Percentiles rank a stretch among this genome's conserved stretches.
Evolutionary conservation across 1,140 invertebrate species (phyloP).

Genomic region (Drosophila chauvacae): DNA sequence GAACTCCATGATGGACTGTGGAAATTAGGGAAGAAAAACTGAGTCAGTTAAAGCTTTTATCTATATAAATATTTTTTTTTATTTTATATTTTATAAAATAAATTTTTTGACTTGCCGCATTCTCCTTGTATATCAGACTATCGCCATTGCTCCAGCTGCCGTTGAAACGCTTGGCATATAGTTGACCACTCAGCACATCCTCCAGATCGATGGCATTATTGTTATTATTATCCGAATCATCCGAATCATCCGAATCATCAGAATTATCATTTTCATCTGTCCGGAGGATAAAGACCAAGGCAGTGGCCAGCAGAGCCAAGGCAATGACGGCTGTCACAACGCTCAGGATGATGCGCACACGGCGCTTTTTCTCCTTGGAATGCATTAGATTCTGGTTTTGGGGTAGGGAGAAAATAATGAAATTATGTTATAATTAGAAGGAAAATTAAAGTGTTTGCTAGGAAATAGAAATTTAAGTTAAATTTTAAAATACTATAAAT

Average conservation of each 20-base stretch:
- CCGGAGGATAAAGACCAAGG: conserved; percentile 58
- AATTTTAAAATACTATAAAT: not conserved
- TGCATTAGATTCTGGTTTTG: conserved; percentile 66
- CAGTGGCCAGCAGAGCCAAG: conserved; percentile 59
- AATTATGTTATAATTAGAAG: not conserved
- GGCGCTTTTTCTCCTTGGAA: conserved; percentile 72
- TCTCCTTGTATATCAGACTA: conserved; percentile 66
- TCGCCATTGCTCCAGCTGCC: conserved; percentile 86
- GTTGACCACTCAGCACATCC: conserved; percentile 84
- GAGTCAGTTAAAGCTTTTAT: no score
- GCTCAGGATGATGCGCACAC: conserved; percentile 64
- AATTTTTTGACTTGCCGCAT: conserved; percentile 48
- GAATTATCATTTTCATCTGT: conserved; percentile 33
- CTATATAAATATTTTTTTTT: no score
- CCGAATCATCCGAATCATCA: conserved; percentile 2
- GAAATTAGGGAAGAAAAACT: no score
- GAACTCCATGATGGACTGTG: conserved; percentile 68
- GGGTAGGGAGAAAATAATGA: not conserved
- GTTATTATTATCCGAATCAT: conserved; percentile 9
- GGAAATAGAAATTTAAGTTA: not conserved
- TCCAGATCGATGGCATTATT: conserved; percentile 82
- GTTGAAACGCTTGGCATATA: conserved; percentile 85
- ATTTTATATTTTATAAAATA: not conserved
- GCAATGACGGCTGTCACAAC: conserved; percentile 52
- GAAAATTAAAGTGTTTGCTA: not conserved